Conservation (phyloP, 64 coral and sea anemone genomes). For the Astreopora myriophthalma region DNA sequence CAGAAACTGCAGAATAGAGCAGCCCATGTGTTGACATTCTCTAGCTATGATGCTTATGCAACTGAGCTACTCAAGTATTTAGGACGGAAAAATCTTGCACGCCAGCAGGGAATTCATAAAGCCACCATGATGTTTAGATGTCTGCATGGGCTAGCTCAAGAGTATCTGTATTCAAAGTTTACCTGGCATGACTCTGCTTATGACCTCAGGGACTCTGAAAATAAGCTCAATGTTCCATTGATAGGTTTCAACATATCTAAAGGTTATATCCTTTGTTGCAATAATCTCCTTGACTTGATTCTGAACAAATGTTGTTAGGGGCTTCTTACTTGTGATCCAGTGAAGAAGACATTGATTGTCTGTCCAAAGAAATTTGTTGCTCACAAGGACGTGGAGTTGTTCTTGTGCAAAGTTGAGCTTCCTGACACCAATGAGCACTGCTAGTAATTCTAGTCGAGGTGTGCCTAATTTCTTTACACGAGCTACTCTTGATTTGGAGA, state of each 20-base stretch:
- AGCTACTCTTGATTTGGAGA: slow-evolving; percentile 66
- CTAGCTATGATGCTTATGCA: too few species aligned
- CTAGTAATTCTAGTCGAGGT: slow-evolving; percentile 64
- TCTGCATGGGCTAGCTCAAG: too few species aligned
- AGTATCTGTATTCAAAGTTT: too few species aligned
- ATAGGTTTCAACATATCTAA: slow-evolving; percentile 14
- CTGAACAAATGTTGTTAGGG: slow-evolving; percentile 16
- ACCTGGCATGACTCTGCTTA: too few species aligned
- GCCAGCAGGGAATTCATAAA: too few species aligned
- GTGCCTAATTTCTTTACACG: slow-evolving; percentile 52
- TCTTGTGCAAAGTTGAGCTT: slow-evolving; percentile 32
- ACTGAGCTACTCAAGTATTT: too few species aligned
- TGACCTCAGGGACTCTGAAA: too few species aligned
- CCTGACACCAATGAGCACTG: slow-evolving; percentile 54
- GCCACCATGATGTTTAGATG: too few species aligned
- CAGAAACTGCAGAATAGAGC: too few species aligned
- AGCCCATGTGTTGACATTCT: too few species aligned
- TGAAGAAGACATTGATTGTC: slow-evolving; percentile 48
- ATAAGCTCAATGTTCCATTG: too few species aligned
- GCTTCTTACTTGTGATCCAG: slow-evolving; percentile 8
- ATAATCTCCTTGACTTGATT: slow-evolving; percentile 51
- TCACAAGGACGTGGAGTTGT: slow-evolving; percentile 7
- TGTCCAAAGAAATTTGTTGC: slow-evolving; percentile 9
- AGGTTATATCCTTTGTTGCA: slow-evolving; percentile 36
- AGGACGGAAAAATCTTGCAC: too few species aligned